A percentile compares a stretch with the other conserved stretches of the same genome.
Conservation (phyloP, 2,888 invertebrate species). For the Cryptocheilus praepositus region DNA sequence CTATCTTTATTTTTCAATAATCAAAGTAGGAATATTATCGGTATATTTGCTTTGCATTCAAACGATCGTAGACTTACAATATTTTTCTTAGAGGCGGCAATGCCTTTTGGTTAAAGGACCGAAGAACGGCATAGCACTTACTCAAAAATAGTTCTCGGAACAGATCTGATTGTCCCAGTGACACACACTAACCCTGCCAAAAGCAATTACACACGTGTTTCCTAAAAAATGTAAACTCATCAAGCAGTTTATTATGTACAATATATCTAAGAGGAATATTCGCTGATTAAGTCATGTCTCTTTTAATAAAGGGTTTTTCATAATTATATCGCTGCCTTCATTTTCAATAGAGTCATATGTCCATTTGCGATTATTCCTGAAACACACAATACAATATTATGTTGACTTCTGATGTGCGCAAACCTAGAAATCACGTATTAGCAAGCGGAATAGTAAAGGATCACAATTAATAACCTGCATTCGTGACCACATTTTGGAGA, state of each 20-base stretch:
- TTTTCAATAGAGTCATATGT: constrained; percentile 86
- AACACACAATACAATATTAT: constrained; percentile 58
- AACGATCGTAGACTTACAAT: no score
- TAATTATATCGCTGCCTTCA: constrained; percentile 84
- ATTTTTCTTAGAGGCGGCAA: no score
- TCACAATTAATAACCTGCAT: constrained; percentile 78
- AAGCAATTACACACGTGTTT: no score
- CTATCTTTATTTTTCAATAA: no score
- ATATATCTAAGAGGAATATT: neutral
- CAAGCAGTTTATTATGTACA: constrained; percentile 9
- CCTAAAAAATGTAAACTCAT: no score
- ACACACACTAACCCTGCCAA: no score
- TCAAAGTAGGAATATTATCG: no score
- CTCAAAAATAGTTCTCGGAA: no score
- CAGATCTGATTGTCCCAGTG: no score
- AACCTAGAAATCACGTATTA: neutral
- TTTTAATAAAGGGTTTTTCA: constrained; percentile 76
- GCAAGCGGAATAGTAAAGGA: neutral
- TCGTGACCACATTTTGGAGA: constrained; percentile 88
- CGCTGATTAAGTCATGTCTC: constrained; percentile 26
- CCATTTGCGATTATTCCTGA: constrained; percentile 85
- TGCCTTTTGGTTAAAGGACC: no score
- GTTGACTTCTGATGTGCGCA: neutral
- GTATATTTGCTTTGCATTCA: no score
- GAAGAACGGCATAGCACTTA: no score